Base-by-base conservation (phyloP, 64 coral and sea anemone genomes). In the Pachyseris speciosa region DNA sequence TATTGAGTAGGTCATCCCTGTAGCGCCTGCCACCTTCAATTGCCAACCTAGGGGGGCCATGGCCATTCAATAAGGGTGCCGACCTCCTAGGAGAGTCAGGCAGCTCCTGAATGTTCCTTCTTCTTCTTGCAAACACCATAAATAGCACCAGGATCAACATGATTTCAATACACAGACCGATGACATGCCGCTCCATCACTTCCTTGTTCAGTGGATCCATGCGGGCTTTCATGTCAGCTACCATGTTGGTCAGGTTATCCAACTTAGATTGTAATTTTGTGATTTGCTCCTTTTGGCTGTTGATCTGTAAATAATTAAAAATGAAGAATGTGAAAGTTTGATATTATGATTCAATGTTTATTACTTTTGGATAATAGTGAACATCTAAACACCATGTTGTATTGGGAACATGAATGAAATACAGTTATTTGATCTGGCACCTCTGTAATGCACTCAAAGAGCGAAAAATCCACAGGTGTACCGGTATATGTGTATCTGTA, bases 231-330 rank as follows among this genome's bases (percentile, higher is more conserved):
- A 92, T 86, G 12, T 78, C 75, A 20, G 64, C 59, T 26, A 87
- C 60, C 28, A 27, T 34, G 41, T 29, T 78, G 42, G 84, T 65
- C 29, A 87, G 47, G 55, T 87, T 75, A 44, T 52, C 85, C 9
- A 86, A 58, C 25, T 87, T 63, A 0, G 67, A 79, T 72, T 94
- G 93, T 78, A 94, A 30, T 80, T 90, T 83, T 30, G 93, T 53
- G 40, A 94, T 94, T 69, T 90, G 93, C 43, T 94, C 93, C 67
- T 94, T 94, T 72, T 94, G 87, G 47, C 32, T 94, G n/a, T 94
- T 94, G 31, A 87, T 87, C 85, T 87, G 30, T 12, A 50, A 70
- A 48, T 37, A 17, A n/a, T 53, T 53, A 53, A 37, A 80, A 47
- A 7, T 3, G 27, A 32, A 58, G 1, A 2, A n/a, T 42, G 1